These are phyloP conservation scores for Apamea epomidion DNA, from an alignment of 2,888 invertebrate species.

Conservation along the genomic window DNA sequence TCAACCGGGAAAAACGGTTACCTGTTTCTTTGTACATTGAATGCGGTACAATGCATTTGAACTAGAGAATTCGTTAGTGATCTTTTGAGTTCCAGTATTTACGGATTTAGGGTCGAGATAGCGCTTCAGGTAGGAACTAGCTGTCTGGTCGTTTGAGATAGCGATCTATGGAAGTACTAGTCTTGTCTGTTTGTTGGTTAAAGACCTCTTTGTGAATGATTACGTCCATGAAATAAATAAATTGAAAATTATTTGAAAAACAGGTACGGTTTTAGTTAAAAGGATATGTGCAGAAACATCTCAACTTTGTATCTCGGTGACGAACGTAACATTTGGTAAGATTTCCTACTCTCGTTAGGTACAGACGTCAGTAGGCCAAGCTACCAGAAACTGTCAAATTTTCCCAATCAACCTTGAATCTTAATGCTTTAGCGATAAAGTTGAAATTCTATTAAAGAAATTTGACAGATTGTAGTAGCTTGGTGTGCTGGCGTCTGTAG, in stretches of 20 bases:
- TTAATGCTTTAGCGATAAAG: too few relatives aligned
- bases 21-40: constrained; percentile 31
- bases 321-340: neutral
- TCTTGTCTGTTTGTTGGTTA: neutral
- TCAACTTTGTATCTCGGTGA: neutral
- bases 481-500: too few relatives aligned
- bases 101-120: neutral
- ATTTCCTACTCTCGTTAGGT: neutral
- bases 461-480: too few relatives aligned
- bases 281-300: too few relatives aligned
- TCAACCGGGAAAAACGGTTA: constrained; percentile 36
- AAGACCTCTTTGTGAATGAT: neutral
- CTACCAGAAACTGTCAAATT: too few relatives aligned
- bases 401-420: too few relatives aligned
- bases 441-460: too few relatives aligned
- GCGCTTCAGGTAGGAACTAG: neutral
- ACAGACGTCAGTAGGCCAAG: too few relatives aligned
- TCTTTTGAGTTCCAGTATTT: neutral
- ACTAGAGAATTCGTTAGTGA: neutral
- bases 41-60: constrained; percentile 31
- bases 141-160: neutral
- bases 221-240: neutral
- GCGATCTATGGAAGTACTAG: neutral
- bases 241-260: neutral
- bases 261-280: neutral